A percentile compares a stretch with the other conserved stretches of the same genome.
Evolutionary conservation across 2,797 vertebrate species (phyloP).

Genomic region (Chromis chromis): DNA sequence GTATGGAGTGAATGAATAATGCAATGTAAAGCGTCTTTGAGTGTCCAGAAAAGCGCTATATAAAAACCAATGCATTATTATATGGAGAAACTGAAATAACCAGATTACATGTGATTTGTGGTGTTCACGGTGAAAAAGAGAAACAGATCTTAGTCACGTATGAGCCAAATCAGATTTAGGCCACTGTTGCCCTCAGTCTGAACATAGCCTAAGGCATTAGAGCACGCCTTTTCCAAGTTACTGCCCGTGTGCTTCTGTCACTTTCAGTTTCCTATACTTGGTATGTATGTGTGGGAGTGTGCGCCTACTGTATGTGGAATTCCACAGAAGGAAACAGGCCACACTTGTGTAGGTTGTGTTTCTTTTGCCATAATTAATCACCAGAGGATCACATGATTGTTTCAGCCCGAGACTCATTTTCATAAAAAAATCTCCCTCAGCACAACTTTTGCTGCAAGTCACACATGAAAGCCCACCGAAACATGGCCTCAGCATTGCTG

Average conservation of each 20-base stretch:
- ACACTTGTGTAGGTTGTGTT: constrained; percentile 48
- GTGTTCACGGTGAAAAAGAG: too few relatives aligned
- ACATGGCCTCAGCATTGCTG: constrained; percentile 54
- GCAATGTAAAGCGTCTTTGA: too few relatives aligned
- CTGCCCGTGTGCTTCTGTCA: constrained; percentile 46
- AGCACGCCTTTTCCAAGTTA: constrained; percentile 34
- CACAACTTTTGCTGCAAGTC: constrained; percentile 55
- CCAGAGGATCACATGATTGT: constrained; percentile 58
- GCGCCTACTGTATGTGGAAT: constrained; percentile 18
- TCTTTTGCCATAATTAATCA: constrained; percentile 73
- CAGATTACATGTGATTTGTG: too few relatives aligned
- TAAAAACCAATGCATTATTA: too few relatives aligned
- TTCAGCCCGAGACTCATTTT: constrained; percentile 48
- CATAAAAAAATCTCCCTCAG: constrained; percentile 27
- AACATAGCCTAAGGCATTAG: background rate
- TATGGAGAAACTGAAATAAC: too few relatives aligned
- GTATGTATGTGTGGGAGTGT: constrained; percentile 31
- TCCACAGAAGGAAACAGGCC: constrained; percentile 38
- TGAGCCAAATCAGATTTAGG: too few relatives aligned
- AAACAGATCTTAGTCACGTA: too few relatives aligned
- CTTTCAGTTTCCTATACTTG: constrained; percentile 34
- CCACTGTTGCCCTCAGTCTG: too few relatives aligned
- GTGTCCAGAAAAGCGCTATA: too few relatives aligned
- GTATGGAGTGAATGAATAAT: too few relatives aligned
- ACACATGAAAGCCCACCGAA: constrained; percentile 60